phyloP scores from a whole-genome alignment of 2,113 vertebrate species.

The Balaenoptera acutorostrata region DNA sequence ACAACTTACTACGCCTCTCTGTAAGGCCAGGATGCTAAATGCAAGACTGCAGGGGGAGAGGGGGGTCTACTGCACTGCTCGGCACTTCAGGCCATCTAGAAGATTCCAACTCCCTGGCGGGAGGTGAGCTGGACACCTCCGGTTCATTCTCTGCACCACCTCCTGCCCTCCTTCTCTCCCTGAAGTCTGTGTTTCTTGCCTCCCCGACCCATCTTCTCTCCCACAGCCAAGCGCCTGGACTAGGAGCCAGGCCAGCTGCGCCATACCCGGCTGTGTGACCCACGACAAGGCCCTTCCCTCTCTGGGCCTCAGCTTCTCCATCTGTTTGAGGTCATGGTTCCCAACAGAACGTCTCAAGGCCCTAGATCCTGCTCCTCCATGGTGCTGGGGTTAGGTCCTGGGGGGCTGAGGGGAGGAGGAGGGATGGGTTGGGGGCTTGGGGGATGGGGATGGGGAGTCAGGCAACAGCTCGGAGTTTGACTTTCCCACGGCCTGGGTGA shows the following conservation, averaged over 20 bases:
- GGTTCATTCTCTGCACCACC: accelerated
- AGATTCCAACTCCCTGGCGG: neutral
- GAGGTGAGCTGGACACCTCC: neutral
- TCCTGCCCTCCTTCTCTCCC: neutral
- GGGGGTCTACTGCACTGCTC: accelerated
- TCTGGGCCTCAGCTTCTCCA: constrained; percentile 7
- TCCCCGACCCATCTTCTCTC: neutral
- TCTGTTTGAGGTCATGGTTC: neutral
- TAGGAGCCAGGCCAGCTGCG: neutral
- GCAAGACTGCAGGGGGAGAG: accelerated
- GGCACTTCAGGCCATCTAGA: neutral
- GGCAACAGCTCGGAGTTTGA: neutral
- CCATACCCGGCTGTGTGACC: neutral
- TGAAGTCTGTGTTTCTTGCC: neutral
- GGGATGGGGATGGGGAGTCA: accelerated
- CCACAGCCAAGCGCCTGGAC: neutral
- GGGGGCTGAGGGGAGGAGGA: neutral
- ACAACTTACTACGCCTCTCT: accelerated
- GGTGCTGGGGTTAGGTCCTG: neutral
- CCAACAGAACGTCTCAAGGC: neutral
- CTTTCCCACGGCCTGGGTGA: neutral
- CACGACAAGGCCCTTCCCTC: neutral
- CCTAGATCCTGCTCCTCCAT: neutral
- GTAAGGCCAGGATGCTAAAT: neutral
- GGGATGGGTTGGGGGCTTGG: neutral